Evolutionary conservation across 1,140 invertebrate genomes (phyloP), one percentile per base, ranked within the genome.

Genomic region (Whitmania pigra): DNA sequence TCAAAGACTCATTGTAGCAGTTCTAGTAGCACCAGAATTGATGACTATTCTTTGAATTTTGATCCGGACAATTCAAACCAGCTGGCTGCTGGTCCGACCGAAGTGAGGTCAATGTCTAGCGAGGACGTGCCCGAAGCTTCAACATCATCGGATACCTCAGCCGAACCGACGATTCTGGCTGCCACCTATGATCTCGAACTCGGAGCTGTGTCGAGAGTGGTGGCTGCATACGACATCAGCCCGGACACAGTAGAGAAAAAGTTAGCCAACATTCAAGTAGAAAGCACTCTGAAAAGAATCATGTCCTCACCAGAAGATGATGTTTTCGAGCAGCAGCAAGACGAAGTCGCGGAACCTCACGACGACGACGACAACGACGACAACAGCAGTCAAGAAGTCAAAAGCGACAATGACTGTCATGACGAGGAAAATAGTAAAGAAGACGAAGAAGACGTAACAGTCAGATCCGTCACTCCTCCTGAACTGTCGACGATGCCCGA

Each of bases 241-340:
- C 81, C 79, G 68, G 80, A 81, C 73, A 77, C 77, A 60, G 79
- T 82, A 4, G 80, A 81, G 73, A 80, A 79, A 71, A 78, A 78
- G 40, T 74, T 78, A 25, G 75, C 78, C 0, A 63, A 22, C 57
- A 63, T 63, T 2, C 57, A 63, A 13, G 57, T 63, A 18, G 57
- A 31, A 31, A 31, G 57, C 29, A 63, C 57, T 6, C 57, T 63
- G 1, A 31, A 31, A 18, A 63, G 29, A 15, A 63, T 25, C 57
- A 63, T 63, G 57, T 82, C 81, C 18, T 80, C 79, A 67, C 81
- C 78, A 57, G 76, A 84, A 72, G 81, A 83, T 77, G 85, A 86
- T 77, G 83, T 84, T 13, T 85, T 85, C 82, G 85, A 63, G 22
- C 57, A 63, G 9, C 57, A 63, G 11, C 57, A 63, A 22, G 22